These are phyloP conservation scores for Drosophila rubida DNA, from an alignment of 2,888 invertebrate species.

Conservation along the genomic window DNA sequence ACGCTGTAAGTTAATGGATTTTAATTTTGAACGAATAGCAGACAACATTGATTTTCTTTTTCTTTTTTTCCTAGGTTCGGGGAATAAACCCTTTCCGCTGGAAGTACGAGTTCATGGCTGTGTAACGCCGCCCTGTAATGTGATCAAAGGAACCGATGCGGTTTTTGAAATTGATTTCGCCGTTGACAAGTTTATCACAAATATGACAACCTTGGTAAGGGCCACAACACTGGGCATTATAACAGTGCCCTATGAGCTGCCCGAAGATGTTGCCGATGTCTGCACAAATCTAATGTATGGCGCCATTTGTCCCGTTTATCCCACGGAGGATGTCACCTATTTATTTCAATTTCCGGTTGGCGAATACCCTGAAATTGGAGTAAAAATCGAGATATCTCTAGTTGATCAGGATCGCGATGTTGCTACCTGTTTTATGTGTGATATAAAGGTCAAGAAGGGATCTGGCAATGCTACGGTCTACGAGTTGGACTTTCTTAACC, in stretches of 20 bases:
- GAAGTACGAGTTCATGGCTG: constrained; percentile 79
- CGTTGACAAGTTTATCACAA: constrained; percentile 67
- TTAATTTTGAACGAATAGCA: background rate
- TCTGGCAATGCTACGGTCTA: constrained; percentile 29
- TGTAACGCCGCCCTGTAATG: constrained; percentile 77
- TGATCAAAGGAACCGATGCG: constrained; percentile 76
- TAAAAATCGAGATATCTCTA: constrained; percentile 80
- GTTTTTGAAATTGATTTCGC: constrained; percentile 80
- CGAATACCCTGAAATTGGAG: constrained; percentile 82
- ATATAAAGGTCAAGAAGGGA: constrained; percentile 82
- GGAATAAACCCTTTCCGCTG: constrained; percentile 74
- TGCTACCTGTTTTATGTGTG: constrained; percentile 78
- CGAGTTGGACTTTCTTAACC: constrained; percentile 57
- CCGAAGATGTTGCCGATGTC: constrained; percentile 77
- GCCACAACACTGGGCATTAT: constrained; percentile 82
- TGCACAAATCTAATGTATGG: constrained; percentile 80
- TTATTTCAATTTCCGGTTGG: constrained; percentile 81
- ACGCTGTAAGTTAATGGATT: constrained; percentile 62
- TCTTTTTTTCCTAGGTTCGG: constrained; percentile 54
- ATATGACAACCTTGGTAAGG: constrained; percentile 62
- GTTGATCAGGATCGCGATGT: constrained; percentile 74
- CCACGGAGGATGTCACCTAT: constrained; percentile 83
- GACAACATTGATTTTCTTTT: background rate
- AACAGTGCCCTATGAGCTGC: constrained; percentile 83
- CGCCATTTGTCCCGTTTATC: constrained; percentile 83